Percentiles rank a stretch among this genome's conserved stretches.
phyloP scores from a whole-genome alignment of 2,888 invertebrate genomes.

The Drosophila neonasuta region DNA sequence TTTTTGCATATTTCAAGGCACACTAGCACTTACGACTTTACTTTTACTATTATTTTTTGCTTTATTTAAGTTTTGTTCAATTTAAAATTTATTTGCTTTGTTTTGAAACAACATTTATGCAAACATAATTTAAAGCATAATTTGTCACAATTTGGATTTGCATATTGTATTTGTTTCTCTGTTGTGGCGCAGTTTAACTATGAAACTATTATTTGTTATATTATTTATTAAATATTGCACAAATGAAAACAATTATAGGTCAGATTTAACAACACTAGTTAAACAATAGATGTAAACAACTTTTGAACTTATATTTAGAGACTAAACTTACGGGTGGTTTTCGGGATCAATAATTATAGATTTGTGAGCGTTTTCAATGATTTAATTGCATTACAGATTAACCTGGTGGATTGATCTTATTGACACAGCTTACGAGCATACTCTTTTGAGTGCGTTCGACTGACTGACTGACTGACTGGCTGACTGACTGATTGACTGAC shows the following conservation, averaged over 20 bases:
- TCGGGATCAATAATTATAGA: conserved; percentile 30
- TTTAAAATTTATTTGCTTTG: conserved; percentile 29
- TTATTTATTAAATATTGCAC: conserved; percentile 74
- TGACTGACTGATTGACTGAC: conserved; percentile 47
- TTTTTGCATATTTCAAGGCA: conserved; percentile 78
- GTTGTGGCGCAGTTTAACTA: conserved; percentile 50
- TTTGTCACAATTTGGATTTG: conserved; percentile 58
- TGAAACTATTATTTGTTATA: conserved; percentile 52
- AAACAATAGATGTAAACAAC: conserved; percentile 65
- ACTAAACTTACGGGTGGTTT: conserved; percentile 65
- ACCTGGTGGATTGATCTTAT: conserved; percentile 10
- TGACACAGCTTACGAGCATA: conserved; percentile 19
- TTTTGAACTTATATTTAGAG: conserved; percentile 60
- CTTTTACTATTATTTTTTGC: conserved; percentile 57
- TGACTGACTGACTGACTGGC: conserved; percentile 43
- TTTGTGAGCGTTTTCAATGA: conserved; percentile 77
- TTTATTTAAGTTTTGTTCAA: conserved; percentile 47
- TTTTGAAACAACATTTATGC: conserved; percentile 25
- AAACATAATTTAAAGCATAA: conserved; percentile 24
- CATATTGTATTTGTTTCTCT: conserved; percentile 39
- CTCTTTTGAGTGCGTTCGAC: conserved; percentile 45
- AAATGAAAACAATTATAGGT: conserved; percentile 70
- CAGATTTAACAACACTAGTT: conserved; percentile 70
- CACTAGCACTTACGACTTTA: conserved; percentile 79
- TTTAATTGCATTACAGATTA: conserved; percentile 33